Evolutionary conservation across 2,888 invertebrate species (phyloP), one percentile per base, ranked within the genome.

Genomic region (Conus canariensis): DNA sequence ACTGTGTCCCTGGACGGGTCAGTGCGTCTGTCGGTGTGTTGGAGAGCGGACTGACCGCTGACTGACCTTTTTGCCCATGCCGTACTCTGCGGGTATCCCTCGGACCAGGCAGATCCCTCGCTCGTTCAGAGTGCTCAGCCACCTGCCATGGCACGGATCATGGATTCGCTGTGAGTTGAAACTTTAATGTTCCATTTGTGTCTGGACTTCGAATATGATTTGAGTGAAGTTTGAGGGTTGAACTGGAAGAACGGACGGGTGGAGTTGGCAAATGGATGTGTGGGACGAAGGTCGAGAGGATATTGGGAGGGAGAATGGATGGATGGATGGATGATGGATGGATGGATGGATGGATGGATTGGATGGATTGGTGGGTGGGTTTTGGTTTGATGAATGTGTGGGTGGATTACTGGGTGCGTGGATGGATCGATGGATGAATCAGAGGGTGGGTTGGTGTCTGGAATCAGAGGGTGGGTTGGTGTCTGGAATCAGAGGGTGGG

Each of bases 101-200:
- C 89, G 92, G 70, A 94, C 86, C 45, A 94, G 70, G 89, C 94
- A 94, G 19, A 93, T 59, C 16, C 95, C 95, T 88, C 92, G 90
- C 59, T 92, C 89, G 85, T 93, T 94, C 12, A 94, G 88, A 7
- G 89, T 56, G 56, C 85, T 90, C 74, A 94, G 25, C 93, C 85
- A 85, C 19, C 85, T 85, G 77, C 60, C 45, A 45, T 4, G 45
- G 45, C 45, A 45, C 45, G 4, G 30, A 45, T 45, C 45, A 45
- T 45, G 45, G 45, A 45, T 45, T 45, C 45, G 45, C 45, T 45
- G 45, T 45, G 45, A 45, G 45, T 45, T 45, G 30, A 45, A 45
- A 45, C 45, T 45, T 45, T 45, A 45, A 45, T 45, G 2, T 45
- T 45, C 45, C 2, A 45, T 45, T 45, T 45, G 45, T 45, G 45